phyloP scores from a whole-genome alignment of 2,888 invertebrate genomes.

The Cyclophora punctaria region DNA sequence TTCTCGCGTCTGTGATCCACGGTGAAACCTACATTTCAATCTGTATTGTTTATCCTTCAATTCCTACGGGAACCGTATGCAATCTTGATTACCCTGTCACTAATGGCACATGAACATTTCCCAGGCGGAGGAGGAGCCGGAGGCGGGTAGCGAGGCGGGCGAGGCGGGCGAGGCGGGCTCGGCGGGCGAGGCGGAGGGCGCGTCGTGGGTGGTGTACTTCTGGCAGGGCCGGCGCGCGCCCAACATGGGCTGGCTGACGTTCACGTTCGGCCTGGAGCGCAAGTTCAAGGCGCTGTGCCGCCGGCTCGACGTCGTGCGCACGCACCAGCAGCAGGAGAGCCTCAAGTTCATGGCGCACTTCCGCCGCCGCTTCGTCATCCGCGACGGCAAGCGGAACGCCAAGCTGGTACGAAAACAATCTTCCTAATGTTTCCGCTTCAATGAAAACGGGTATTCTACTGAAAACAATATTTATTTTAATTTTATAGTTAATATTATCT shows the following conservation, averaged over 20 bases:
- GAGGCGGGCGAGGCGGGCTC: conserved; percentile 32
- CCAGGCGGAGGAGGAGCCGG: too few relatives aligned
- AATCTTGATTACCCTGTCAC: too few relatives aligned
- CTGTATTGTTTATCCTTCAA: too few relatives aligned
- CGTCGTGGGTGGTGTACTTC: conserved; percentile 96
- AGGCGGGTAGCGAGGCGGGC: too few relatives aligned
- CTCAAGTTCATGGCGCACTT: conserved; percentile 99
- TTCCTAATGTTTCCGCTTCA: too few relatives aligned
- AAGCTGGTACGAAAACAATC: conserved; percentile 44
- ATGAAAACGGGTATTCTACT: too few relatives aligned
- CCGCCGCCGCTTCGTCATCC: conserved; percentile 92
- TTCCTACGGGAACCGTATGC: too few relatives aligned
- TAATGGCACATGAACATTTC: too few relatives aligned
- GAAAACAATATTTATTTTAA: too few relatives aligned
- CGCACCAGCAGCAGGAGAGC: conserved; percentile 99
- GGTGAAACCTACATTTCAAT: too few relatives aligned
- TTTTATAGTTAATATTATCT: neutral
- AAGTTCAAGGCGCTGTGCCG: conserved; percentile 65
- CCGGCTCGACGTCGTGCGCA: conserved; percentile 89
- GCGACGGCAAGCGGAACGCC: conserved; percentile 84
- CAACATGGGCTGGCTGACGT: conserved; percentile 99
- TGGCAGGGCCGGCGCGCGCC: conserved; percentile 98
- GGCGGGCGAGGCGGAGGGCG: conserved; percentile 35
- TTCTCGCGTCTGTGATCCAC: too few relatives aligned
- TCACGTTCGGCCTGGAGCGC: conserved; percentile 89